Evolutionary conservation across 2,888 invertebrate species (phyloP), one percentile per base, ranked within the genome.

Genomic region (Agrenia bidenticulata): DNA sequence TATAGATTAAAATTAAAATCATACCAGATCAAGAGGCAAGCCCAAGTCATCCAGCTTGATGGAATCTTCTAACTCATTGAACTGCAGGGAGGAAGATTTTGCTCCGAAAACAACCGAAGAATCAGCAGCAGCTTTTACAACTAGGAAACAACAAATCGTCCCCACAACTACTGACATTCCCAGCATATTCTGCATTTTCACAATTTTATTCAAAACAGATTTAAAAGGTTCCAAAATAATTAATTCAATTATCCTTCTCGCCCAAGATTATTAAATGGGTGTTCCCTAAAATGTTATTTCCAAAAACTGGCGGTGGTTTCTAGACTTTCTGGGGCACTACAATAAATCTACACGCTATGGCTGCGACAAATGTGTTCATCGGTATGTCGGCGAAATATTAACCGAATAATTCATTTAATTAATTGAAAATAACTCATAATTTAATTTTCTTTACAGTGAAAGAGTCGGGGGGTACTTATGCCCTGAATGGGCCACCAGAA

Each of bases 391-490:
- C 4, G 11, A 51, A 21, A 4, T 4, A 23, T 4, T 51, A 4
- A 56, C 7, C 7, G 13, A 17, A 32, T 24, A 21, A 11, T 17
- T 15, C 19, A 45, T 17, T 19, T 19, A 15, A 45, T 45, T 45
- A 17, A 17, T 15, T 17, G 15, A 45, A 39, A 19, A 15, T 45
- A 45, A 5, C 15, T n/a, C 17, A 7, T 15, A 1, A 26, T 55
- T 32, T 56, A 11, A n/a, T 32, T 9, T 58, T 45, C 53, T 66
- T 60, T 70, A 9, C 56, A 76, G 76, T 76, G 19, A 70, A 72
- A 39, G 76, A 76, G 56, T 70, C 76, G 9, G 58, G 26, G 19
- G 76, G 76, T 23, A 73, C 71, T 0, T 76, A 74, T 64, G 70
- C 70, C 13, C 61, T 73, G 1, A 63, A 62, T 54, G 76, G 76